Base-by-base conservation (phyloP, 2,113 vertebrate genomes). In the Brachyhypopomus occidentalis region DNA sequence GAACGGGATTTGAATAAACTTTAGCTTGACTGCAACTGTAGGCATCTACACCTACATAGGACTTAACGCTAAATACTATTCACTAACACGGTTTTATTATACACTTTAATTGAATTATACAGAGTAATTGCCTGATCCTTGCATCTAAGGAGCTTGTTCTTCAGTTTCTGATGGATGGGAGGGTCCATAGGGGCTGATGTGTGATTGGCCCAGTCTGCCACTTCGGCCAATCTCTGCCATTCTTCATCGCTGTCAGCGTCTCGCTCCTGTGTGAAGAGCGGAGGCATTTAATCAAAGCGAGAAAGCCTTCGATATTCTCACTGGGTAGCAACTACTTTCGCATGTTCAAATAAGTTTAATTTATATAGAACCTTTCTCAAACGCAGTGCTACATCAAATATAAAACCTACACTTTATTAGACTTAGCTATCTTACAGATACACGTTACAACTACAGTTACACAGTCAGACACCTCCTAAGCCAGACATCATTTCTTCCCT, bases 161-260 rank as follows among this genome's bases (percentile, higher is more conserved):
- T 93, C 73, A 97, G 80, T 48, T 83, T 88, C 60, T 90, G 89
- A 77, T 87, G 85, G 82, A 98, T 92, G 73, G 75, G 81, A 0
- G 78, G 88, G 72, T 92, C 91, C 64, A 92, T 85, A 34, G 95
- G 69, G 0, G 88, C 85, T 14, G 89, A 89, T 86, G 82, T 0
- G 79, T 78, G 71, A 88, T 92, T 58, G 85, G 89, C 85, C 91
- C 91, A 91, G 48, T 95, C 89, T 0, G 91, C 89, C 14, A 88
- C 87, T 64, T 94, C 85, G 0, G 87, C 87, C 69, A 97, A 80
- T 1, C 88, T 86, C 30, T 94, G 90, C 96, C 96, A 98, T 56
- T 95, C 94, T 3, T 94, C 92, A 67, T 96, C 92, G 0, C 91
- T 94, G 83, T 95, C 94, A 79, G 86, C 71, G 58, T 95, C 91